These are phyloP conservation scores for Phyllostomus discolor DNA, from an alignment of 2,113 vertebrate species.

Conservation along the genomic window DNA sequence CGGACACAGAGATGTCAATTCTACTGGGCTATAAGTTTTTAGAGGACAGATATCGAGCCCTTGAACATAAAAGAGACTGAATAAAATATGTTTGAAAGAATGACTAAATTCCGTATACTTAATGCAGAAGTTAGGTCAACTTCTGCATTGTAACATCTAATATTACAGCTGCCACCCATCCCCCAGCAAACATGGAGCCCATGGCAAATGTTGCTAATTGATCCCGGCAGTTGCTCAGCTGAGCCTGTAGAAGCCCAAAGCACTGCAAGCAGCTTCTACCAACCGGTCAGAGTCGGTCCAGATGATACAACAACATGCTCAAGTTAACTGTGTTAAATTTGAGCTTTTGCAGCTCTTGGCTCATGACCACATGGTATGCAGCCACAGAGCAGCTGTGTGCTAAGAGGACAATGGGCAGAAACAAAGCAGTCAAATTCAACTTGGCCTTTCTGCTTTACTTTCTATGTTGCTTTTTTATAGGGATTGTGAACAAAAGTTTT, in stretches of 20 bases:
- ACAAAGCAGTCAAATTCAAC: not conserved
- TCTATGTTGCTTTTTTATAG: not conserved
- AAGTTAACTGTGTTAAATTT: not conserved
- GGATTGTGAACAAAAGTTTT: not conserved
- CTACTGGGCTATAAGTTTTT: not conserved
- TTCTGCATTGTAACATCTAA: not conserved
- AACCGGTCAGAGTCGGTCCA: not conserved
- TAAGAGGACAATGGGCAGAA: not conserved
- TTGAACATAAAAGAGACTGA: not conserved
- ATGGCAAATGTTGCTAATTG: not conserved
- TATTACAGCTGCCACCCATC: not conserved
- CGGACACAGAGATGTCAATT: not conserved
- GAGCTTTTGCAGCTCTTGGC: not conserved
- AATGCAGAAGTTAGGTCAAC: not conserved
- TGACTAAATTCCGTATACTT: not conserved
- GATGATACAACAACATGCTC: not conserved
- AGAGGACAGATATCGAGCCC: not conserved
- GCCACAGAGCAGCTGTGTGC: not conserved
- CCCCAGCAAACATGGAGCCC: not conserved
- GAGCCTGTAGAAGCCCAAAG: not conserved
- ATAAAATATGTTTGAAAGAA: not conserved
- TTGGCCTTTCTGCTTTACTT: not conserved
- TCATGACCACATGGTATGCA: accelerated
- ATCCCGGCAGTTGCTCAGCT: not conserved
- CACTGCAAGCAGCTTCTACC: not conserved